A percentile compares a stretch with the other conserved stretches of the same genome.
Conservation (phyloP, 2,113 vertebrate species). For the Albula goreensis region DNA sequence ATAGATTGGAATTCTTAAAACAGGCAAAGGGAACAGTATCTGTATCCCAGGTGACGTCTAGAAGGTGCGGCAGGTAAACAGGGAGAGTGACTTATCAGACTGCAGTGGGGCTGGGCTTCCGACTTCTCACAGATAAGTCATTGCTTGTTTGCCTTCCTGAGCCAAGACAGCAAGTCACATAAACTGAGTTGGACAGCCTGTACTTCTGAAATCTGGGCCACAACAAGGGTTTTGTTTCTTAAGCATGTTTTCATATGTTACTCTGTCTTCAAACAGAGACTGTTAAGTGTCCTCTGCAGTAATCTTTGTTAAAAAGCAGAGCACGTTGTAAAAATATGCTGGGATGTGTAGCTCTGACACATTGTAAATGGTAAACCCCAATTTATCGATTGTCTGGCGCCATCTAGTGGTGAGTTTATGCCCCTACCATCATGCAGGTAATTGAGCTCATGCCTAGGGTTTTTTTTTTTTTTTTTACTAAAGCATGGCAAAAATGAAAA, state of each 20-base stretch:
- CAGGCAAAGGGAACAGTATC: too few relatives aligned
- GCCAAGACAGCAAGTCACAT: too few relatives aligned
- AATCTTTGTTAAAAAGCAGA: too few relatives aligned
- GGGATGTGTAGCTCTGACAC: conserved; percentile 5
- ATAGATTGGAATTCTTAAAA: too few relatives aligned
- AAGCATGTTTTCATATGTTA: neutral
- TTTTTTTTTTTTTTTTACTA: neutral
- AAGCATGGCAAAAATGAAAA: too few relatives aligned
- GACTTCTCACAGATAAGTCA: too few relatives aligned
- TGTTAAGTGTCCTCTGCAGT: neutral
- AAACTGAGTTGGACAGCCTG: too few relatives aligned
- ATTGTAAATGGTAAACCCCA: neutral
- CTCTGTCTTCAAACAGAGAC: neutral
- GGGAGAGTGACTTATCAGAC: too few relatives aligned
- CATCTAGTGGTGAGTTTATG: neutral
- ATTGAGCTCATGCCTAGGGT: neutral
- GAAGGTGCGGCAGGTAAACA: too few relatives aligned
- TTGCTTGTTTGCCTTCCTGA: too few relatives aligned
- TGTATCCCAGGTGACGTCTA: too few relatives aligned
- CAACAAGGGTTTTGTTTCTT: neutral
- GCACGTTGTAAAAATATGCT: conserved; percentile 8
- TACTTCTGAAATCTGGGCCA: neutral
- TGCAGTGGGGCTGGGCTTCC: too few relatives aligned
- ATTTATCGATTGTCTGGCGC: neutral
- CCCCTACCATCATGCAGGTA: neutral